Base-by-base conservation (phyloP, 2,797 vertebrate species). In the Chromobotia macracanthus region DNA sequence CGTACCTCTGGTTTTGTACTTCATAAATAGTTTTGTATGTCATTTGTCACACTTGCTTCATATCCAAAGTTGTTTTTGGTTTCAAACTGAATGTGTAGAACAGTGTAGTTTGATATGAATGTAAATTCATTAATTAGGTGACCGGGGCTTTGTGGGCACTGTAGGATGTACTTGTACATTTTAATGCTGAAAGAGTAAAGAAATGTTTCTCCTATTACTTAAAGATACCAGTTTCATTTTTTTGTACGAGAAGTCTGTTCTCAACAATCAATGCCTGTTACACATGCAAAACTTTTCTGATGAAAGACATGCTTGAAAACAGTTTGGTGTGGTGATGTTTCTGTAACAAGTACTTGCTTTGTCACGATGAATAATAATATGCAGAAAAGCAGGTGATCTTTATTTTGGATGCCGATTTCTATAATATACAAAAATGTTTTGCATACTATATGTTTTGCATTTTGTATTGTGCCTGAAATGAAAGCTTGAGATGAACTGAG, bases 1-100 rank as follows among this genome's bases (percentile, higher is more conserved):
- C 51, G 38, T 58, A 46, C 53, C 53, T 48, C 65, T 68, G 44
- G 50, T 48, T 77, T 77, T 77, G 50, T 67, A 76, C 25, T 28
- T 13, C 7, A 60, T 3, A 61, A 28, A 19, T 21, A 9, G 41
- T 64, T 75, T 75, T 55, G 19, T 75, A 65, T 56, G 25, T 56
- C 1, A 8, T 31, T 73, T 23, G 2, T 77, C 51, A 48, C 21
- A 48, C 8, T 21, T 48, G 53, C 31, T 64, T 38, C 31, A 64
- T n/a, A 38, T 38, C 2, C 8, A 64, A 35, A n/a, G 18, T 11
- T 9, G 5, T 63, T 64, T 31, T 61, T 18, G 83, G 83, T 86
- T 85, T 41, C n/a, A 21, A 16, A n/a, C 44, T 85, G 83, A 90
- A 88, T 90, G 87, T 86, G 86, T 84, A 78, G 83, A 51, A 46